Percentiles rank a stretch among this genome's conserved stretches.
phyloP scores from a whole-genome alignment of 2,113 vertebrate species.

The cattle (Bos taurus) region ARS-UCD2.0 NC_037350.1:47174501-47175000 shows the following conservation, averaged over 20 bases:
- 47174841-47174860: neutral
- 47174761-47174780: neutral
- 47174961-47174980: neutral
- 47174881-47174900: neutral
- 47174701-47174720: neutral
- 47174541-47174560: neutral
- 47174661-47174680: neutral
- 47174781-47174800: neutral
- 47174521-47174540: neutral
- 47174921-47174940: neutral
- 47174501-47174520: neutral
- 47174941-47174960: neutral
- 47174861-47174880: neutral
- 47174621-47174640: neutral
- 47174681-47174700: neutral
- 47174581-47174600: neutral
- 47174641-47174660: neutral
- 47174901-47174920: neutral
- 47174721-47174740: neutral
- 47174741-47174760: neutral
- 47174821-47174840: neutral
- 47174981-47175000: neutral
- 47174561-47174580: neutral
- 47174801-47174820: neutral
- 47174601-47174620: neutral